Percentiles rank a stretch among this genome's conserved stretches.
phyloP scores from a whole-genome alignment of 1,140 invertebrate species.

The Dermatophagoides farinae region DNA sequence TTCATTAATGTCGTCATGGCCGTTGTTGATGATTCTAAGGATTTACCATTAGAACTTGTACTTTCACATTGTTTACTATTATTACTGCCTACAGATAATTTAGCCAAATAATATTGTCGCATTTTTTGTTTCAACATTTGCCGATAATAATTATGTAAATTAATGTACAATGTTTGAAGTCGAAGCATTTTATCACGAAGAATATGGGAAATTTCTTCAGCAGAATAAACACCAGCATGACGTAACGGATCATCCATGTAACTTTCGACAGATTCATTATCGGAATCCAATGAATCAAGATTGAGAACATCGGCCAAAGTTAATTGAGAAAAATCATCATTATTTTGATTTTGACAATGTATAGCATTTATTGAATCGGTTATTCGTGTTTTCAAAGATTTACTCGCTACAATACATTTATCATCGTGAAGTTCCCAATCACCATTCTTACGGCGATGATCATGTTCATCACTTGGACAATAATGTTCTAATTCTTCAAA shows the following conservation, averaged over 20 bases:
- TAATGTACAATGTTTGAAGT: conserved; percentile 58
- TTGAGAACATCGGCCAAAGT: conserved; percentile 30
- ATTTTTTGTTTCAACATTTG: conserved; percentile 47
- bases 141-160: conserved; percentile 53
- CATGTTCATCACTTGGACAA: conserved; percentile 16
- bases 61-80: not conserved
- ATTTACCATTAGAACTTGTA: not conserved
- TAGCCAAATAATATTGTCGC: conserved; percentile 35
- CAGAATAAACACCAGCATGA: conserved; percentile 64
- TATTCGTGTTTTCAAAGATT: conserved; percentile 10
- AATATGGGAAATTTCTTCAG: conserved; percentile 58
- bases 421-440: conserved; percentile 13
- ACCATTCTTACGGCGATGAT: not conserved
- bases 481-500: conserved; percentile 26
- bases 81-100: not conserved
- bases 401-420: conserved; percentile 7
- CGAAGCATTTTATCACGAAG: conserved; percentile 50
- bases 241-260: conserved; percentile 47
- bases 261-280: conserved; percentile 51
- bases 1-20: not conserved
- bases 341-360: conserved; percentile 32
- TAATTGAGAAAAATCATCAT: conserved; percentile 28
- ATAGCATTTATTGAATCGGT: conserved; percentile 8
- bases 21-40: not conserved
- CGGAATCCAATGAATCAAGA: conserved; percentile 34